Percentiles rank a stretch among this genome's conserved stretches.
phyloP scores from a whole-genome alignment of 1,140 invertebrate species.

The Drosophila biarmipes region DNA sequence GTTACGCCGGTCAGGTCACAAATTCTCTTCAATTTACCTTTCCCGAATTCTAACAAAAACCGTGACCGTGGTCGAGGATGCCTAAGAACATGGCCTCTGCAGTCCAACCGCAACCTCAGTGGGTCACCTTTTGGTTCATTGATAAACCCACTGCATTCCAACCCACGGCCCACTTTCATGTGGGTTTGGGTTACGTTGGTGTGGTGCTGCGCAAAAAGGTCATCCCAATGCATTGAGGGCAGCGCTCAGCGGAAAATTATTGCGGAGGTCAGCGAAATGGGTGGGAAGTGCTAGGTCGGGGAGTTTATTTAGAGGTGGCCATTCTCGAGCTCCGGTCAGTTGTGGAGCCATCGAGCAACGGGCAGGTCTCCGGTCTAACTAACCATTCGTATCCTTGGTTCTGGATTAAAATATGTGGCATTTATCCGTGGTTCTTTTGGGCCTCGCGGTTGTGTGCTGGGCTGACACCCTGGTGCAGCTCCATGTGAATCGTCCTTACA shows the following conservation, averaged over 20 bases:
- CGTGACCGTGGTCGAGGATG: conserved; percentile 27
- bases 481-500: conserved; percentile 78
- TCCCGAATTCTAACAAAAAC: conserved; percentile 10
- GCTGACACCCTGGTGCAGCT: conserved; percentile 74
- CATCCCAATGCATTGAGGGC: conserved; percentile 72
- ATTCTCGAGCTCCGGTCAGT: conserved; percentile 45
- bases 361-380: conserved; percentile 25
- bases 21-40: neutral
- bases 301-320: conserved; percentile 65
- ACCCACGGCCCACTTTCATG: conserved; percentile 59
- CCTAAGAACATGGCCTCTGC: neutral
- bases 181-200: conserved; percentile 23
- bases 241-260: conserved; percentile 75
- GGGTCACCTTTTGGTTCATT: conserved; percentile 60
- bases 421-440: conserved; percentile 26
- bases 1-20: too few relatives aligned
- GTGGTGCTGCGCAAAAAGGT: conserved; percentile 53
- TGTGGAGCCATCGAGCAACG: conserved; percentile 44
- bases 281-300: conserved; percentile 21
- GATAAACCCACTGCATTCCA: conserved; percentile 68
- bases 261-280: conserved; percentile 65
- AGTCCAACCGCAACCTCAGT: conserved; percentile 44
- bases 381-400: neutral
- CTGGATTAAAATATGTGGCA: conserved; percentile 37
- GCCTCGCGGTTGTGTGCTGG: conserved; percentile 21